Evolutionary conservation across 2,113 vertebrate species (phyloP).

Genomic region (Ceuthmochares aereus): DNA sequence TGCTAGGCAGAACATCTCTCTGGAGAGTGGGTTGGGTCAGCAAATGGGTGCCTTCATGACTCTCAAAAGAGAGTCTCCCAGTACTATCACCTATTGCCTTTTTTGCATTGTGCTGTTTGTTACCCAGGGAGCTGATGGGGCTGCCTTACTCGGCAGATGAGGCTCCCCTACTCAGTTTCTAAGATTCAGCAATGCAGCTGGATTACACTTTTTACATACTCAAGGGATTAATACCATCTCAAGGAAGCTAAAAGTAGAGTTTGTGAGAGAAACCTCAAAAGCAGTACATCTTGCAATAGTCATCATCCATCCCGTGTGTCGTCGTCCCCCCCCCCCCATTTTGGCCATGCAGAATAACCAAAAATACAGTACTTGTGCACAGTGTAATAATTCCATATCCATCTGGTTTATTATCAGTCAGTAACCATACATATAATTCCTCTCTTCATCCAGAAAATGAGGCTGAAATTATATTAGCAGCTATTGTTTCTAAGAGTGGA

Average conservation of each 20-base stretch:
- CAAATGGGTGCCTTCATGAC: no score
- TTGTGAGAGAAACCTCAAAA: neutral
- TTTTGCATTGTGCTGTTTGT: no score
- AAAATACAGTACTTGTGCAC: neutral
- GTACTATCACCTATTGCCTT: no score
- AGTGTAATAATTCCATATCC: neutral
- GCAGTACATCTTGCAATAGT: neutral
- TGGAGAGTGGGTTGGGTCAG: no score
- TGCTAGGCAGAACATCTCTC: no score
- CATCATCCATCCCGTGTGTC: no score
- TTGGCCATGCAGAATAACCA: neutral
- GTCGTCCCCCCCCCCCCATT: no score
- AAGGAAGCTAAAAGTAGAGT: neutral
- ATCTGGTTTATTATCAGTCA: neutral
- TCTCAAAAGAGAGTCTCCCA: no score
- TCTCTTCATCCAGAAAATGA: neutral
- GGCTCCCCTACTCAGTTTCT: neutral
- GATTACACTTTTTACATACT: neutral
- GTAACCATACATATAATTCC: neutral
- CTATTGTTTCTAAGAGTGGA: neutral
- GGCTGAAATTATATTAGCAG: neutral
- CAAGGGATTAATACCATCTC: neutral
- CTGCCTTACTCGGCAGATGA: no score
- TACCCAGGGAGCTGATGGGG: no score
- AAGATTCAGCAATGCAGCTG: neutral